phyloP scores from a whole-genome alignment of 1,140 invertebrate species.

The Formica selysi region DNA sequence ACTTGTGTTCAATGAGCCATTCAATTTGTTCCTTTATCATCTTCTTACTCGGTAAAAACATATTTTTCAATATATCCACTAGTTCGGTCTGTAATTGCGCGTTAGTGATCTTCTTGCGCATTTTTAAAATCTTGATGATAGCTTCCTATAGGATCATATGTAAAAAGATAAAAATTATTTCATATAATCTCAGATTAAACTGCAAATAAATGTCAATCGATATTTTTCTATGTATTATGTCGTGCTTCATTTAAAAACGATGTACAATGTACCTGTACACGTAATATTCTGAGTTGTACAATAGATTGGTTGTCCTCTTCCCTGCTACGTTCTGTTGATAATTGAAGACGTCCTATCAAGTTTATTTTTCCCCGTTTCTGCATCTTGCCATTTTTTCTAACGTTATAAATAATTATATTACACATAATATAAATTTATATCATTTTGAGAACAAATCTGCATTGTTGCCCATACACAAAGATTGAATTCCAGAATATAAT shows the following conservation, averaged over 20 bases:
- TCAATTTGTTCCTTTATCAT: constrained; percentile 99
- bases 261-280: constrained; percentile 89
- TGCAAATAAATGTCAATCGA: not conserved
- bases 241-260: not conserved
- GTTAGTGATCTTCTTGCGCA: constrained; percentile 97
- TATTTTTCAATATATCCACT: constrained; percentile 99
- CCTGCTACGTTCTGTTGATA: constrained; percentile 97
- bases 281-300: constrained; percentile 96
- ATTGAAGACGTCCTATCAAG: constrained; percentile 96
- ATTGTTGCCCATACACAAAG: not conserved
- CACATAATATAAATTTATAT: not conserved
- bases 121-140: constrained; percentile 99
- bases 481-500: not conserved
- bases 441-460: not conserved
- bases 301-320: constrained; percentile 99
- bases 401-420: constrained; percentile 50
- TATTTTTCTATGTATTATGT: constrained; percentile 15
- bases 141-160: constrained; percentile 92
- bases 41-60: constrained; percentile 99
- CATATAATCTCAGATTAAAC: not conserved
- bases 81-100: constrained; percentile 98
- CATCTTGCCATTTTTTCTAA: constrained; percentile 96
- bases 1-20: constrained; percentile 99
- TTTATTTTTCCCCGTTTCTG: constrained; percentile 98
- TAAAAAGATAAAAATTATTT: constrained; percentile 46